Base-by-base conservation (phyloP, 2,888 invertebrate species). In the Pimpla rufipes region DNA sequence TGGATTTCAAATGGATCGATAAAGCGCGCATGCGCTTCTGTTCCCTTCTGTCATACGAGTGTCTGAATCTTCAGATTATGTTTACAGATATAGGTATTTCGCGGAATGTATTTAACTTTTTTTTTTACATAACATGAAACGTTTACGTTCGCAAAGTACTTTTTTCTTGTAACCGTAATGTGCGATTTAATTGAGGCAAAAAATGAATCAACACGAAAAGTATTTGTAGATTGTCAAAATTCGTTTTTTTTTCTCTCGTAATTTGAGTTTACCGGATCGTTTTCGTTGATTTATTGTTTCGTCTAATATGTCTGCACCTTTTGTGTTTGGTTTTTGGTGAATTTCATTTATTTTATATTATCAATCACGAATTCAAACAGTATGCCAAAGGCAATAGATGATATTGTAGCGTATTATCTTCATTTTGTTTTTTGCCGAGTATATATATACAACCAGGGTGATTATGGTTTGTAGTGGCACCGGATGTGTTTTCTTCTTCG, bases 21-120 rank as follows among this genome's bases (percentile, higher is more conserved):
- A 85, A 75, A 64, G 64, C 83, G 81, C 86, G 86, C 86, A 81
- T n/a, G 86, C 86, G 86, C 86, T 59, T 64, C 40, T 70, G 57
- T 71, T 10, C 42, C 6, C 18, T 13, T 42, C 45, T 68, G 0
- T 57, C 23, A n/a, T 68, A 35, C 37, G 16, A 62, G 16, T 16
- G 37, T 62, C 37, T 16, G 10, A 6, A n/a, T 16, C 16, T 37
- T 16, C 6, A 16, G 37, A 35, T 62, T 62, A 8, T 2, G 37
- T 37, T 16, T 16, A 10, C 37, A 16, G 6, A 37, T 62, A 37
- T 18, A 4, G 0, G 16, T 59, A 10, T 35, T 62, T 62, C 18
- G 11, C 8, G 5, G 35, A 0, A 35, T 37, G 37, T 59, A 37
- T 16, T 16, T 37, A 37, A 40, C 5, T 0, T 16, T 8, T 62